A percentile compares a stretch with the other conserved stretches of the same genome.
phyloP scores from a whole-genome alignment of 2,113 vertebrate genomes.

The Oryzias curvinotus region DNA sequence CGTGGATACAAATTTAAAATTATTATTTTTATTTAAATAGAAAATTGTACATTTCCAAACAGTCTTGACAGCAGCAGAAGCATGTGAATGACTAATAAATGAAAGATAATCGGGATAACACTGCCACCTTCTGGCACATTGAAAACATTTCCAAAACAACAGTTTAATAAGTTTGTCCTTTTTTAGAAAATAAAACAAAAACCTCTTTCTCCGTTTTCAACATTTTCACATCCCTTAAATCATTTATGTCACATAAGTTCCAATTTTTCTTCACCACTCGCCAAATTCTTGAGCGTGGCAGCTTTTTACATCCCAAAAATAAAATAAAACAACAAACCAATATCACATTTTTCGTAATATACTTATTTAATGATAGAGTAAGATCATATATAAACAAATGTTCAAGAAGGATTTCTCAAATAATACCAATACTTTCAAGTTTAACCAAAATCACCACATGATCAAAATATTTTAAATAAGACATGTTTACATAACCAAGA shows the following conservation, averaged over 20 bases:
- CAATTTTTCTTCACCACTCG: too few species aligned
- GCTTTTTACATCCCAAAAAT: background rate
- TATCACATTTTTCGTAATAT: constrained; percentile 44
- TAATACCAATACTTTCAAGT: constrained; percentile 69
- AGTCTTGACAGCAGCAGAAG: too few species aligned
- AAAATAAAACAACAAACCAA: constrained; percentile 9
- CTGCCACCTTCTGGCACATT: background rate
- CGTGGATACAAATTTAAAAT: too few species aligned
- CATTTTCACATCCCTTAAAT: background rate
- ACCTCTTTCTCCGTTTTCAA: background rate
- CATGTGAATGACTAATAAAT: too few species aligned
- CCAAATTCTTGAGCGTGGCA: background rate
- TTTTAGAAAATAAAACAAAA: background rate
- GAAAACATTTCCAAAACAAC: background rate
- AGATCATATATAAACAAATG: constrained; percentile 69
- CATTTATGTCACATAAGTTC: background rate
- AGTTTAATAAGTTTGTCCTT: background rate
- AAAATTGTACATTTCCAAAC: too few species aligned
- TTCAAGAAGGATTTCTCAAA: constrained; percentile 59
- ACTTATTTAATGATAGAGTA: constrained; percentile 68
- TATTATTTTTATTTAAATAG: too few species aligned
- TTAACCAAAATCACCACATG: constrained; percentile 60
- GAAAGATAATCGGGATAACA: too few species aligned
- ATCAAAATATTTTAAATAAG: constrained; percentile 61
- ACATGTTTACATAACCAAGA: constrained; percentile 42